Evolutionary conservation across 2,888 invertebrate species (phyloP), one percentile per base, ranked within the genome.

Genomic region (Drosophila atripex): DNA sequence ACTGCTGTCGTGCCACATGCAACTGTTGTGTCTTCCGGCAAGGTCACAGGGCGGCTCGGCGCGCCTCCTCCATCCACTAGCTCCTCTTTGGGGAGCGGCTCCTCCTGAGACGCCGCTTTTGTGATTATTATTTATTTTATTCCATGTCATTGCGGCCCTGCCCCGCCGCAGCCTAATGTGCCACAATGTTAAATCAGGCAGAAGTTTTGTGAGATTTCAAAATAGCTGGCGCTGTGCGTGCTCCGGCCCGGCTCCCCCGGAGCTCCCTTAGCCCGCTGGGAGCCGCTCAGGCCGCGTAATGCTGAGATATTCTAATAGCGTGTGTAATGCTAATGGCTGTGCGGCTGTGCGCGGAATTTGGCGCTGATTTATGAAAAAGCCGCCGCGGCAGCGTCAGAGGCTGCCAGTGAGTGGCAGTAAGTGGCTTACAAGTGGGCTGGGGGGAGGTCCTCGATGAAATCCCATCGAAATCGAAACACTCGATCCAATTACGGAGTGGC

Each of bases 291-390:
- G 59, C 59, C 53, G 71, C 75, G 80, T 80, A 80, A 86, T 77
- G 71, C 82, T 68, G 82, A 84, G 76, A 84, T 86, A 86, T 80
- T 80, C 82, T 78, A 84, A 84, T 84, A 78, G 87, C 85, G 71
- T 78, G 85, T 84, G 80, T 86, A 86, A 86, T 84, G 84, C 84
- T 86, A 84, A 80, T 80, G 78, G 78, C 73, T 71, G 14, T 54
- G n/a, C n/a, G n/a, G n/a, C n/a, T n/a, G 51, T 49, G 54, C 25
- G 59, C 47, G 78, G 70, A 70, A 77, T 78, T 78, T 75, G 65
- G 68, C 53, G 54, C 76, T 80, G 79, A 82, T 82, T 79, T 85
- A 82, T 79, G 69, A 78, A 78, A 82, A 12, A 66, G 58, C 69
- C 77, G 18, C 18, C 18, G 18, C 18, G 18, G 18, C 18, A 18